Percentiles rank a stretch among this genome's conserved stretches.
These are phyloP conservation scores for Calephelis virginiensis DNA, from an alignment of 1,140 invertebrate genomes.

Conservation along the genomic window DNA sequence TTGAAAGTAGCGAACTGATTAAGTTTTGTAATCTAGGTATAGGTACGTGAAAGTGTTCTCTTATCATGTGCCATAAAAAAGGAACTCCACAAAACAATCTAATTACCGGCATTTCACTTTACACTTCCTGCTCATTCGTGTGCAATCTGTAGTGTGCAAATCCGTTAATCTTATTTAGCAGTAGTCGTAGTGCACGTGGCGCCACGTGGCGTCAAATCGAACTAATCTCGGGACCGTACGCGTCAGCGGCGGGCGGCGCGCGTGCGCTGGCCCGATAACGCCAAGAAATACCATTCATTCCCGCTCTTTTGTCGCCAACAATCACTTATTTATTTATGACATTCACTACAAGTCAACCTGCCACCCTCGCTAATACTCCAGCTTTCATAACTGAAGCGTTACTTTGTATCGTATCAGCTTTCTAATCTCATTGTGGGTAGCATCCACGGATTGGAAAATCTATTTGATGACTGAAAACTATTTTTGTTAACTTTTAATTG, in stretches of 20 bases:
- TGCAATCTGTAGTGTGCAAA: constrained; percentile 78
- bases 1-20: too few relatives aligned
- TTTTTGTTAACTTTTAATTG: too few relatives aligned
- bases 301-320: constrained; percentile 73
- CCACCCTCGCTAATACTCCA: constrained; percentile 51
- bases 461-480: not conserved
- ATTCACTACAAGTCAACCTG: constrained; percentile 69
- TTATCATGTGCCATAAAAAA: not conserved
- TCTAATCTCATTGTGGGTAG: constrained; percentile 1
- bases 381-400: constrained; percentile 38
- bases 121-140: constrained; percentile 75
- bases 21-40: too few relatives aligned
- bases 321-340: constrained; percentile 77
- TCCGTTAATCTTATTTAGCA: constrained; percentile 77
- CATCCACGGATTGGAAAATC: not conserved
- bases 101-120: constrained; percentile 75
- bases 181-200: constrained; percentile 65
- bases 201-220: constrained; percentile 72
- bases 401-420: constrained; percentile 13
- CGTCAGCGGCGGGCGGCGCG: constrained; percentile 63
- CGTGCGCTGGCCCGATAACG: constrained; percentile 70
- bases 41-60: not conserved
- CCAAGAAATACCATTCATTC: constrained; percentile 76
- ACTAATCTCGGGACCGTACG: constrained; percentile 72
- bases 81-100: constrained; percentile 61